Evolutionary conservation across 2,797 vertebrate genomes (phyloP).

Genomic region (Benthosema pterotum): DNA sequence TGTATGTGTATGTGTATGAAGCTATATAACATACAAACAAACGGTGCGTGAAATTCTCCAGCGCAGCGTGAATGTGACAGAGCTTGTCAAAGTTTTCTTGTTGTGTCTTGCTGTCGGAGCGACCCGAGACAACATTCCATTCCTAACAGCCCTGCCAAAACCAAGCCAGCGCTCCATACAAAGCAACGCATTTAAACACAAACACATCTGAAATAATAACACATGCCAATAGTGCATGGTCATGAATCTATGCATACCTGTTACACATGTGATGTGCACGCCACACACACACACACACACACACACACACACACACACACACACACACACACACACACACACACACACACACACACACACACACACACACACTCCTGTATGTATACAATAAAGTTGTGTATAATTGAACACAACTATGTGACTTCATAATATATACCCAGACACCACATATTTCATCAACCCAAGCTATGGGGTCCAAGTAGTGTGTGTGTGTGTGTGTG

Average conservation of each 20-base stretch:
- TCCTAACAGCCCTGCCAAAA: constrained; percentile 28
- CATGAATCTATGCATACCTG: no score
- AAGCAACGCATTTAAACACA: constrained; percentile 5
- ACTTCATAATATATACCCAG: neutral
- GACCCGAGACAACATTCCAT: constrained; percentile 16
- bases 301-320: neutral
- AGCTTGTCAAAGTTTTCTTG: constrained; percentile 28
- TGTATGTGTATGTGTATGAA: no score
- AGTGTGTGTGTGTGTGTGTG: constrained; percentile 12
- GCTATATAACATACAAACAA: neutral
- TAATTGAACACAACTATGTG: no score
- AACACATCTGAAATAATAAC: constrained; percentile 29
- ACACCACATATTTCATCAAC: neutral
- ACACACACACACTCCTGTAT: neutral
- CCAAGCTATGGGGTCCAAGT: neutral
- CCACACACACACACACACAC: neutral
- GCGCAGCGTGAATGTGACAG: constrained; percentile 24
- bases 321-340: neutral
- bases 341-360: neutral
- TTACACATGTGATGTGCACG: constrained; percentile 7
- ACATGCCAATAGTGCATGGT: constrained; percentile 7
- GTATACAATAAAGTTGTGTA: neutral
- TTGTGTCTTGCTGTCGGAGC: constrained; percentile 31
- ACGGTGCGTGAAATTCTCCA: constrained; percentile 11
- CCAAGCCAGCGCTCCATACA: constrained; percentile 17